Conservation (phyloP, 2,797 vertebrate species). For the Okamejei kenojei region DNA sequence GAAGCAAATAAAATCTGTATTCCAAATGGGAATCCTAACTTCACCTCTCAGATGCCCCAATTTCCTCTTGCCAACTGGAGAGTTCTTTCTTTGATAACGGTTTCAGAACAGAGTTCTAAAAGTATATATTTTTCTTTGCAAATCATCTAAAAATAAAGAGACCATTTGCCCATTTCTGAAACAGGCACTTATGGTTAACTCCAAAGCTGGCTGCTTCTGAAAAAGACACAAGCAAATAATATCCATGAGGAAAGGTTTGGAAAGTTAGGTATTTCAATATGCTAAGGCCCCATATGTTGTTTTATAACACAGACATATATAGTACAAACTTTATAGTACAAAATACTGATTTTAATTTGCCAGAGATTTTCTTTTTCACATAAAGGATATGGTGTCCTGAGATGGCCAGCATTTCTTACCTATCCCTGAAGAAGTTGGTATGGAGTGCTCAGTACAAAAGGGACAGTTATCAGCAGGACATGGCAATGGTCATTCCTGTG, state of each 20-base stretch:
- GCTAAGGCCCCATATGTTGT: neutral
- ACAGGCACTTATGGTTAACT: neutral
- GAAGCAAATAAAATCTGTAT: neutral
- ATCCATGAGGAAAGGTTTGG: neutral
- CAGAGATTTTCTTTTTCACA: neutral
- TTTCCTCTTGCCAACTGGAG: slow-evolving; percentile 18
- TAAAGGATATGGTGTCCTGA: too few relatives aligned
- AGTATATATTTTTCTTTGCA: slow-evolving; percentile 25
- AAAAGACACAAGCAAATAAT: neutral
- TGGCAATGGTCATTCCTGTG: too few relatives aligned
- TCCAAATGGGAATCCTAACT: slow-evolving; percentile 2
- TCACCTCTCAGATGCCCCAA: neutral
- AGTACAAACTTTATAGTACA: neutral
- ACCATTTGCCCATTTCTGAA: neutral
- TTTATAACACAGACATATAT: neutral
- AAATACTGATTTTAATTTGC: slow-evolving; percentile 4
- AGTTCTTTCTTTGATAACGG: slow-evolving; percentile 9
- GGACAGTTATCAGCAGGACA: too few relatives aligned
- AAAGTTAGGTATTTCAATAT: neutral
- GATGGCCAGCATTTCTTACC: too few relatives aligned
- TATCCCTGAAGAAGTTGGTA: too few relatives aligned
- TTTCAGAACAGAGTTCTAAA: slow-evolving; percentile 28
- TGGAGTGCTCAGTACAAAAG: too few relatives aligned
- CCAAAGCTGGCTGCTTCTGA: neutral
- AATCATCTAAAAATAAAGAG: slow-evolving; percentile 35